These are phyloP conservation scores for Siniperca scherzeri DNA, from an alignment of 2,797 vertebrate species.

Conservation along the genomic window DNA sequence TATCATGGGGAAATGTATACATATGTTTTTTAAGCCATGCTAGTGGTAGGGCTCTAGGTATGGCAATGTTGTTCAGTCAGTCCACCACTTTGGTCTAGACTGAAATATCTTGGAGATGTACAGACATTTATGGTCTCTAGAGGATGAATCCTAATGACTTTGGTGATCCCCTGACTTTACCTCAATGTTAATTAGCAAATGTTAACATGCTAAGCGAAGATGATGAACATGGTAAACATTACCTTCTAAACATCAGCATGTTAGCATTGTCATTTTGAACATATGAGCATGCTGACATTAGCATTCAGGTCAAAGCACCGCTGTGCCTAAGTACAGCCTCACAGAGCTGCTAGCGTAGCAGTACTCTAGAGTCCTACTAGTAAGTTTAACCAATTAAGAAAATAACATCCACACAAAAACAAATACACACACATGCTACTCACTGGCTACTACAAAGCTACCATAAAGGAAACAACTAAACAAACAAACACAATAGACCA, in stretches of 20 bases:
- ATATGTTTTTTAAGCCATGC: background rate
- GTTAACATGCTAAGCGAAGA: background rate
- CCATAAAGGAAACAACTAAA: background rate
- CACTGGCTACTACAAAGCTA: slow-evolving; percentile 3
- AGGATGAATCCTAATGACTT: slow-evolving; percentile 20
- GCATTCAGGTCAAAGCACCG: background rate
- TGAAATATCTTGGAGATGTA: slow-evolving; percentile 14
- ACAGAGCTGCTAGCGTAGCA: background rate
- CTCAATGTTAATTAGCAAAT: background rate
- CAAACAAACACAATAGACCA: background rate
- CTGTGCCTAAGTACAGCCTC: background rate
- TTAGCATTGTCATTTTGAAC: background rate
- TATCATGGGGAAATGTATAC: slow-evolving; percentile 32
- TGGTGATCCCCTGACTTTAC: slow-evolving; percentile 9
- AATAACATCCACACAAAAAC: background rate
- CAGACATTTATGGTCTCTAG: background rate
- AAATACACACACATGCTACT: background rate
- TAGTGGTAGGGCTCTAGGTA: background rate
- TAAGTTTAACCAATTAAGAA: background rate
- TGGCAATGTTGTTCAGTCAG: slow-evolving; percentile 10
- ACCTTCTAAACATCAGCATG: background rate
- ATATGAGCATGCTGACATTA: background rate
- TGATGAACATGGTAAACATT: background rate
- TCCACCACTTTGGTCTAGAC: background rate
- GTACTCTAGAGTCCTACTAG: background rate